These are phyloP conservation scores for Drosophila villosipedis DNA, from an alignment of 2,888 invertebrate genomes.

Conservation along the genomic window DNA sequence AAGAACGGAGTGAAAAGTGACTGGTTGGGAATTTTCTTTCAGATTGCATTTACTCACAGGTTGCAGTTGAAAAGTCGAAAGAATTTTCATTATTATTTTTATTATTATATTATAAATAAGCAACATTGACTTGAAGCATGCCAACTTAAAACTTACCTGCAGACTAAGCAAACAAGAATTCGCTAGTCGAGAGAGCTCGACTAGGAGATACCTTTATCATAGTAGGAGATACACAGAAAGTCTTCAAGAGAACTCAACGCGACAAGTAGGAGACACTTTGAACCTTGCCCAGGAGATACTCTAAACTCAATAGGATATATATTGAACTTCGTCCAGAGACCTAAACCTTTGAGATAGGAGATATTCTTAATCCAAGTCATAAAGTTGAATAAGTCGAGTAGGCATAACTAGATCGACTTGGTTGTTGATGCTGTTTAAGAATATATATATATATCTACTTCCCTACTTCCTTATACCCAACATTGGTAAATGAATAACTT, in stretches of 20 bases:
- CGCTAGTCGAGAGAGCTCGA: not conserved
- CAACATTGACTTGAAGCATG: too few relatives aligned
- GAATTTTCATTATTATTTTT: not conserved
- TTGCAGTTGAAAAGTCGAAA: not conserved
- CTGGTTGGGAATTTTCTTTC: not conserved
- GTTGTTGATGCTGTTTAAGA: not conserved
- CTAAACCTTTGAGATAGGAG: too few relatives aligned
- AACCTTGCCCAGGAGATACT: too few relatives aligned
- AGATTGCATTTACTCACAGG: not conserved
- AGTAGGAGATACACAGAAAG: not conserved
- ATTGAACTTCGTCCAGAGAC: too few relatives aligned
- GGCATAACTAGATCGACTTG: not conserved
- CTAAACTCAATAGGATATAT: too few relatives aligned
- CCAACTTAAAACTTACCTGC: not conserved
- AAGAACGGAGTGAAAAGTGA: constrained; percentile 8
- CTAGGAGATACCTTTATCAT: not conserved
- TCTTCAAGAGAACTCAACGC: too few relatives aligned
- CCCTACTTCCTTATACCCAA: too few relatives aligned
- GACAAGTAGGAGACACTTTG: too few relatives aligned
- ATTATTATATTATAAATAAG: not conserved
- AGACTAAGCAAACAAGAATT: not conserved
- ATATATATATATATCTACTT: too few relatives aligned
- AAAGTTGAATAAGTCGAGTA: too few relatives aligned
- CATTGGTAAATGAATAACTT: not conserved
- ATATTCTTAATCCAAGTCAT: too few relatives aligned